Evolutionary conservation across 2,113 vertebrate genomes (phyloP).

Genomic region (Zapornia atra): DNA sequence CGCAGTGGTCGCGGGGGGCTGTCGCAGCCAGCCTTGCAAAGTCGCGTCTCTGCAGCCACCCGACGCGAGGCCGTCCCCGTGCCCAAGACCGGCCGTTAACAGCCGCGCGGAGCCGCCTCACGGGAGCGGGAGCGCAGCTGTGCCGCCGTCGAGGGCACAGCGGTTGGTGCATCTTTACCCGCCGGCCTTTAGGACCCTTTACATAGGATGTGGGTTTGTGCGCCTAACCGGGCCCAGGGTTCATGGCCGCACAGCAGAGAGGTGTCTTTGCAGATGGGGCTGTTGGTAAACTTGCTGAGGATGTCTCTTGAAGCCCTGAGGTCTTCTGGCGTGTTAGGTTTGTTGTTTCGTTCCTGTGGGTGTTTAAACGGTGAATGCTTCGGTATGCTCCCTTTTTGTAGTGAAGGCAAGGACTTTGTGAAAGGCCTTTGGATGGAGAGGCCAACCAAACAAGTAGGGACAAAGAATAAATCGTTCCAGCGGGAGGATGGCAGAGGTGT

Average conservation of each 20-base stretch:
- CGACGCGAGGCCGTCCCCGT: accelerated
- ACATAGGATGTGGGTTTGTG: accelerated
- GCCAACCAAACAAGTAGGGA: too few species aligned
- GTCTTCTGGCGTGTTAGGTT: accelerated
- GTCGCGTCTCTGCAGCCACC: accelerated
- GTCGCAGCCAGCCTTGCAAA: accelerated
- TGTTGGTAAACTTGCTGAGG: accelerated
- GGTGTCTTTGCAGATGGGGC: background rate
- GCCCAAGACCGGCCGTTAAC: too few species aligned
- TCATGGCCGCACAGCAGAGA: accelerated
- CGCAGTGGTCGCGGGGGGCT: background rate
- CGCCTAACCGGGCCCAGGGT: accelerated
- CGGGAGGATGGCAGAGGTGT: too few species aligned
- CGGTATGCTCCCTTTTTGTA: background rate
- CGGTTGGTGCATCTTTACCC: accelerated
- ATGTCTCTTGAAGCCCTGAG: accelerated
- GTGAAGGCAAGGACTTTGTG: background rate
- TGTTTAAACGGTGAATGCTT: background rate
- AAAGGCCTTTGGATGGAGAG: background rate
- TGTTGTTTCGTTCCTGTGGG: accelerated
- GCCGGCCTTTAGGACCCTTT: background rate
- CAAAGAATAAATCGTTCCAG: too few species aligned
- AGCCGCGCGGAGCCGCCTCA: too few species aligned
- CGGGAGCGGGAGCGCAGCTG: accelerated
- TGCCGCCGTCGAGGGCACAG: background rate